These are phyloP conservation scores for Sclerurus mexicanus DNA, from an alignment of 2,113 vertebrate species.

Conservation along the genomic window DNA sequence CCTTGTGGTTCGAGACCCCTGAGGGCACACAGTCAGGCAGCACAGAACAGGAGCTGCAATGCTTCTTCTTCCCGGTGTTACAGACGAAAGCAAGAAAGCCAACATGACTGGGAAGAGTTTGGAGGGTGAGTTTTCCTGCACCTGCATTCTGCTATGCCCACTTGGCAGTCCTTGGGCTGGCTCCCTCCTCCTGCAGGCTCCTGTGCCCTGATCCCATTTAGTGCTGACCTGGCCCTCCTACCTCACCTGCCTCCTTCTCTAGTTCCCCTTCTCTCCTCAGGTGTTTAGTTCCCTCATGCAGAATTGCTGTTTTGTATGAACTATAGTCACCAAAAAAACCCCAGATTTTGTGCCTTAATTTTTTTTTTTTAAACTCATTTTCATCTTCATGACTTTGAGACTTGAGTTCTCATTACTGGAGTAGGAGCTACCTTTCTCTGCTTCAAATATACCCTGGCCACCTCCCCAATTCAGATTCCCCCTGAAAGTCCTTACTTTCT, in stretches of 20 bases:
- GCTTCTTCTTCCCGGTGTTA: not conserved
- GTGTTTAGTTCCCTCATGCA: not conserved
- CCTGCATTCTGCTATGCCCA: not conserved
- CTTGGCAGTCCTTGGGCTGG: not conserved
- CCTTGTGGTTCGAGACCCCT: not conserved
- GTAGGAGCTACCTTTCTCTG: not conserved
- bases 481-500: not conserved
- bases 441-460: not conserved
- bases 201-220: not conserved
- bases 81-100: not conserved
- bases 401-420: not conserved
- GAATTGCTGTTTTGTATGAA: not conserved
- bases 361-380: not conserved
- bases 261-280: not conserved
- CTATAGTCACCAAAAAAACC: not conserved
- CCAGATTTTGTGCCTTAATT: not conserved
- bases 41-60: not conserved
- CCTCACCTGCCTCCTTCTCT: fast-evolving
- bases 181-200: not conserved
- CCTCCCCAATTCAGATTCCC: not conserved
- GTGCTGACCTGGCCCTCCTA: not conserved
- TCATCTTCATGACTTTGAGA: not conserved
- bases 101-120: not conserved
- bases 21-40: not conserved
- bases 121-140: not conserved